Evolutionary conservation across 1,140 invertebrate species (phyloP).

Genomic region (Drosophila hydei): DNA sequence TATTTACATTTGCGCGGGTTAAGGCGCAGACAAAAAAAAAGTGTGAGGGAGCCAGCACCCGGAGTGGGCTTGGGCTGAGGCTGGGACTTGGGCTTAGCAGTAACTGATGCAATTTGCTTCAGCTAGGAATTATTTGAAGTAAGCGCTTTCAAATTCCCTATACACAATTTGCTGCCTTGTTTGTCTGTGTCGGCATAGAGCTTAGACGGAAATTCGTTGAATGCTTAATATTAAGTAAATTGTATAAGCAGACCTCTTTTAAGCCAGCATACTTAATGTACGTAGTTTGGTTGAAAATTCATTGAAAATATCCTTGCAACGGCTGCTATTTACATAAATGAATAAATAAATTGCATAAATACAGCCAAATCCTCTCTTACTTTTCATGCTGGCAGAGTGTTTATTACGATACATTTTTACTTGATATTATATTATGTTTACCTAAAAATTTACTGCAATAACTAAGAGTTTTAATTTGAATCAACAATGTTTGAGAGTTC

Average conservation of each 20-base stretch:
- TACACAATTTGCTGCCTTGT: not conserved
- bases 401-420: not conserved
- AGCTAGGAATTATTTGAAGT: slow-evolving; percentile 13
- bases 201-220: slow-evolving; percentile 10
- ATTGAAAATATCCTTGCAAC: not conserved
- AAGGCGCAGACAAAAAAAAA: not conserved
- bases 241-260: slow-evolving; percentile 12
- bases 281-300: not conserved
- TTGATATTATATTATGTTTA: no score
- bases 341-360: slow-evolving; percentile 6
- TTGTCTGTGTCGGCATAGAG: not conserved
- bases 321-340: slow-evolving; percentile 2
- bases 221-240: slow-evolving; percentile 26
- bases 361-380: not conserved
- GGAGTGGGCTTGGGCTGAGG: not conserved
- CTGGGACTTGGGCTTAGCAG: not conserved
- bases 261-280: not conserved
- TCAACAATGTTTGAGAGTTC: not conserved
- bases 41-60: not conserved
- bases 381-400: not conserved
- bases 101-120: slow-evolving; percentile 19
- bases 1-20: slow-evolving; percentile 35
- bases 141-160: slow-evolving; percentile 11
- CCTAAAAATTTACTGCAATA: no score
- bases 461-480: not conserved